These are phyloP conservation scores for Tenebrio molitor DNA, from an alignment of 1,140 invertebrate genomes.

Conservation along the genomic window DNA sequence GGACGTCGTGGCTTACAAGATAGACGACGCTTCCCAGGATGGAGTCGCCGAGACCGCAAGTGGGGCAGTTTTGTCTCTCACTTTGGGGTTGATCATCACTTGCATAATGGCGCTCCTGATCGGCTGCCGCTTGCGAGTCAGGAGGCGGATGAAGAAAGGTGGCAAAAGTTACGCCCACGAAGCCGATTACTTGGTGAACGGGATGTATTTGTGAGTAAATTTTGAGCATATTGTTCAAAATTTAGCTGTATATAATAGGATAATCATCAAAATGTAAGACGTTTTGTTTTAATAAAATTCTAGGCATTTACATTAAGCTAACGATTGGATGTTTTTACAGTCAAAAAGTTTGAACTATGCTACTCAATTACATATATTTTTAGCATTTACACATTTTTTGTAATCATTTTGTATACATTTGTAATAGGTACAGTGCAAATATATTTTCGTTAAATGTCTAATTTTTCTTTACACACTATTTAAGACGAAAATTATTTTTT, in stretches of 20 bases:
- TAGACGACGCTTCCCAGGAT: slow-evolving; percentile 65
- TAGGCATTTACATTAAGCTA: slow-evolving; percentile 2
- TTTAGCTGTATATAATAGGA: slow-evolving; percentile 15
- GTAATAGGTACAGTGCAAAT: background rate
- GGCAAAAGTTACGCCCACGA: slow-evolving; percentile 92
- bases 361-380: background rate
- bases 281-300: slow-evolving; percentile 17
- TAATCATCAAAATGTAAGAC: background rate
- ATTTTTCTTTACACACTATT: too few species aligned
- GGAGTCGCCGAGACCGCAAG: slow-evolving; percentile 76
- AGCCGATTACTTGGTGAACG: slow-evolving; percentile 96
- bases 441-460: slow-evolving; percentile 23
- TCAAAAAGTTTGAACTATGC: background rate
- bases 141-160: slow-evolving; percentile 79
- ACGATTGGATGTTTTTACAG: slow-evolving; percentile 2
- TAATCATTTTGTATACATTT: slow-evolving; percentile 18
- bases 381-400: slow-evolving; percentile 2
- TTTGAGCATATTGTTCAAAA: slow-evolving; percentile 45
- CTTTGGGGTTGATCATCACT: slow-evolving; percentile 80
- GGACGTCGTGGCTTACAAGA: slow-evolving; percentile 57
- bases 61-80: slow-evolving; percentile 88
- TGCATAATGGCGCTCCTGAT: slow-evolving; percentile 78
- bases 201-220: slow-evolving; percentile 90
- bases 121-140: slow-evolving; percentile 83
- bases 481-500: too few species aligned